These are phyloP conservation scores for Natrix natrix DNA, from an alignment of 2,797 vertebrate species.

Conservation along the genomic window DNA sequence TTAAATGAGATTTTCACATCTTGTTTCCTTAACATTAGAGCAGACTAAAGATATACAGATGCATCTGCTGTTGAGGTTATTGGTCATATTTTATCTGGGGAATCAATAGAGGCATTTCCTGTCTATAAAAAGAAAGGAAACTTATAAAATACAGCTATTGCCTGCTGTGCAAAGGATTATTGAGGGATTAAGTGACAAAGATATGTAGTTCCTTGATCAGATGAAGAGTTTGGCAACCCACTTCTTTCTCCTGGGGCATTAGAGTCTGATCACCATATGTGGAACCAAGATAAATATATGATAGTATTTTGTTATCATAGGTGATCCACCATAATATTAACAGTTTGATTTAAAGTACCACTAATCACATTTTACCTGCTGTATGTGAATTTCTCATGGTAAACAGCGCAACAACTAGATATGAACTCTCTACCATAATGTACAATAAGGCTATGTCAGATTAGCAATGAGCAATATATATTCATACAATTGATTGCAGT, in stretches of 20 bases:
- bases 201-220: neutral
- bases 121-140: conserved; percentile 22
- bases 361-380: neutral
- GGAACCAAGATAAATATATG: neutral
- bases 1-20: neutral
- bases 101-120: conserved; percentile 9
- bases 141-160: neutral
- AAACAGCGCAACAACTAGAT: neutral
- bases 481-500: neutral
- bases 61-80: conserved; percentile 20
- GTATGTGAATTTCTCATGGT: neutral
- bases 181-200: neutral
- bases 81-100: neutral
- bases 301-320: neutral
- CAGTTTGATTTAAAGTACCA: neutral
- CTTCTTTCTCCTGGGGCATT: neutral
- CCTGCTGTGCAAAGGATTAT: conserved; percentile 13
- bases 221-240: conserved; percentile 8
- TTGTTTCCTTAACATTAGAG: neutral
- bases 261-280: neutral
- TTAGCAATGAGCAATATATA: neutral
- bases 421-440: neutral
- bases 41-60: neutral
- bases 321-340: neutral
- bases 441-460: neutral